Base-by-base conservation (phyloP, 2,888 invertebrate genomes). In the Drosophila planitibia region DNA sequence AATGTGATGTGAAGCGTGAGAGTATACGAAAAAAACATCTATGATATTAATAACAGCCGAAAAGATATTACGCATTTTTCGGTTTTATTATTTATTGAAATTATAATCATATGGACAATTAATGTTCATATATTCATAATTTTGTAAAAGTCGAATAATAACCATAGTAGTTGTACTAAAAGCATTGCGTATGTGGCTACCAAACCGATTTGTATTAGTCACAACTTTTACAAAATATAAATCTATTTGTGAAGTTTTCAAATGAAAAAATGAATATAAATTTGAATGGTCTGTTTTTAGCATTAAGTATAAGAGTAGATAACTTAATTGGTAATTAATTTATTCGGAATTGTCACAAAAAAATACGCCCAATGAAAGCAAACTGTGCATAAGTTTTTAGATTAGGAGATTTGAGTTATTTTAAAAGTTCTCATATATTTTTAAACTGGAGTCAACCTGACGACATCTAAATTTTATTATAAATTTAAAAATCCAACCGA, bases 21-120 rank as follows among this genome's bases (percentile, higher is more conserved):
- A 80, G 51, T 69, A 41, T 12, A 41, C 2, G n/a, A 41, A 41
- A n/a, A 12, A 41, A 7, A 10, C 10, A 41, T n/a, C 4, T 41
- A 0, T 41, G 4, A 4, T 41, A 10, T n/a, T n/a, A n/a, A 12
- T n/a, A 41, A 41, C n/a, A 10, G 2, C 41, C 4, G 4, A 1
- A 41, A n/a, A n/a, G 10, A 4, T 10, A 41, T n/a, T 0, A 0
- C n/a, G 41, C n/a, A n/a, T 10, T n/a, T n/a, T 7, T 47, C 22
- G 2, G 7, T 14, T 2, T 22, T 22, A 14, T 7, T 7, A 22
- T 22, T 22, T 47, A 1, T 14, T 4, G 14, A 47, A 7, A 14
- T 22, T 7, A 7, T 0, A 22, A 14, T 47, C 3, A 47, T 14
- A 22, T 47, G 2, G 7, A 16, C 14, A 22, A 22, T 47, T 47